Base-by-base conservation (phyloP, 2,888 invertebrate genomes). In the Drosophila emarginata region DNA sequence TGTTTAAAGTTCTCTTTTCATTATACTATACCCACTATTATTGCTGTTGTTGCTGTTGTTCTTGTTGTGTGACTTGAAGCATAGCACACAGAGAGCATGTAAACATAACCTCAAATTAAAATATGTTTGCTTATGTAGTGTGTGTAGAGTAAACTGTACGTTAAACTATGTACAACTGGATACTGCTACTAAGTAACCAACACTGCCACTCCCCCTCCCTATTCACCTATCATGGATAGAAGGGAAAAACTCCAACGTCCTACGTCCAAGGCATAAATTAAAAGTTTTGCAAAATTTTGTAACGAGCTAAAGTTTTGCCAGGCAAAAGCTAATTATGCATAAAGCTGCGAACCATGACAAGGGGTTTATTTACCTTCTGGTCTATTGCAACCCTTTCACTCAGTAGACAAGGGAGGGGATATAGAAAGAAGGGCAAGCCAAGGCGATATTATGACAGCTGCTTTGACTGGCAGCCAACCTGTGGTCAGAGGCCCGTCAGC, bases 61-160 rank as follows among this genome's bases (percentile, higher is more conserved):
- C 66, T 36, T 75, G 73, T 69, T 80, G 78, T 78, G 71, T 70
- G 65, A 72, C 74, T 76, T 83, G 78, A 73, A 76, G 81, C 79
- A 76, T 73, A 54, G 54, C 64, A 67, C 58, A 61, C 61, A 77
- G 63, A 77, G 63, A 61, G 64, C 72, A 58, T 83, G 80, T 85
- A 85, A 86, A 83, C 84, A 85, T 79, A 85, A 79, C 84, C 86
- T 79, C 83, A 85, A 85, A 86, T 85, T 85, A 81, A 83, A 86
- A 86, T 85, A 77, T 83, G 79, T 84, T 84, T 84, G 74, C 83
- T 76, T 76, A 69, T 73, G 74, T 64, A 51, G 66, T 61, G 18
- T 68, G 40, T 45, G 69, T 67, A 64, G 57, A 73, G 80, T 77
- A 74, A 68, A 69, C 62, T 69, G 61, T 57, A 68, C 62, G 74